A percentile compares a stretch with the other conserved stretches of the same genome.
Conservation (phyloP, 2,797 vertebrate genomes). For the Oreortyx pictus region DNA sequence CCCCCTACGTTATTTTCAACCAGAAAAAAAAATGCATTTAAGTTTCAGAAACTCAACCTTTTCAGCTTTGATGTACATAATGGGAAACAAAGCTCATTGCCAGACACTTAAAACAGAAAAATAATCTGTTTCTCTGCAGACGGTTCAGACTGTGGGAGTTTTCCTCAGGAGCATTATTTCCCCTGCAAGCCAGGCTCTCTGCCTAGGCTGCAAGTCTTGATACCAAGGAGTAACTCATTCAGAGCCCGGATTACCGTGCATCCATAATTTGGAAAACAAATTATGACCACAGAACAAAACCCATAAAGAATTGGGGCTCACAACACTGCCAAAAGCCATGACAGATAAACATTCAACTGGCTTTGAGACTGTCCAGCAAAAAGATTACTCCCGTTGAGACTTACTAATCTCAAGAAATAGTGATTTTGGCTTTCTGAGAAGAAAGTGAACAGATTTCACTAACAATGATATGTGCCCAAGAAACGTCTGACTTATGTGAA, state of each 20-base stretch:
- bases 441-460: neutral
- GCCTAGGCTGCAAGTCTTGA: rapidly evolving
- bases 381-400: neutral
- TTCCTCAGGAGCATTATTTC: neutral
- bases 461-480: rapidly evolving
- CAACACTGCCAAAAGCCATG: neutral
- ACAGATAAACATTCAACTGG: neutral
- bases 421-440: neutral
- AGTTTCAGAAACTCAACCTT: neutral
- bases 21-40: neutral
- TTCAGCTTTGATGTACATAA: neutral
- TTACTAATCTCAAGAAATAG: neutral
- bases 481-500: neutral
- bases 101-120: neutral
- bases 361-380: neutral
- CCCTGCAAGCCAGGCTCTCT: neutral
- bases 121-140: rapidly evolving
- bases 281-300: neutral
- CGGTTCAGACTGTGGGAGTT: neutral
- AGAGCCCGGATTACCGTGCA: neutral
- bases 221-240: neutral
- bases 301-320: neutral
- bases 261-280: rapidly evolving
- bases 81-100: neutral
- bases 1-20: neutral